A percentile compares a stretch with the other conserved stretches of the same genome.
Evolutionary conservation across 2,888 invertebrate genomes (phyloP).

Genomic region (Hyppa rectilinea): DNA sequence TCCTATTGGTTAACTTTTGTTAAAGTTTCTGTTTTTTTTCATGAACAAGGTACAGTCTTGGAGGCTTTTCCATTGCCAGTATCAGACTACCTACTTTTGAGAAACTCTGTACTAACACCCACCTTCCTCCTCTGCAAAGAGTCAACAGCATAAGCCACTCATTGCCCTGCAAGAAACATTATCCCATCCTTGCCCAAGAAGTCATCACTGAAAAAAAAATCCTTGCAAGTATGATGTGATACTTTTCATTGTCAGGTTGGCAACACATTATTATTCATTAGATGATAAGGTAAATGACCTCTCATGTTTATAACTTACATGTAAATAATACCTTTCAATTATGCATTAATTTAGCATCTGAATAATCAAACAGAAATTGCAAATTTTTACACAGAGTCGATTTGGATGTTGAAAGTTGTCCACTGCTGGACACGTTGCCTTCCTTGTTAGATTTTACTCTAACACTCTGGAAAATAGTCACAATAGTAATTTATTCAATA

Average conservation of each 20-base stretch:
- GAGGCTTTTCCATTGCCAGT: background rate
- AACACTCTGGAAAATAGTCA: background rate
- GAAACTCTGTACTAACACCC: too few species aligned
- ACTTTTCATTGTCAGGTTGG: background rate
- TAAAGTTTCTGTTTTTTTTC: background rate
- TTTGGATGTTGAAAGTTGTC: background rate
- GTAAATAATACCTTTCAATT: constrained; percentile 20
- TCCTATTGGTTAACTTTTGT: too few species aligned
- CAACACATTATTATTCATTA: constrained; percentile 39
- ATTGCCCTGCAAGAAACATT: too few species aligned
- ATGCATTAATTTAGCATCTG: background rate
- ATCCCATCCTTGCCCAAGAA: background rate
- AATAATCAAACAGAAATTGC: background rate
- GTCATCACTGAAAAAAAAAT: background rate
- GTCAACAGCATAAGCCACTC: too few species aligned
- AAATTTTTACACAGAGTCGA: too few species aligned
- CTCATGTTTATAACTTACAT: constrained; percentile 23
- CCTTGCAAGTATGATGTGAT: background rate
- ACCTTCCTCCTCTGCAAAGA: background rate
- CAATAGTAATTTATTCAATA: background rate
- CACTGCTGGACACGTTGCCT: background rate
- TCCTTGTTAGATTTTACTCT: background rate
- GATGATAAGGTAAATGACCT: constrained; percentile 46
- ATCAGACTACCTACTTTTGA: background rate
- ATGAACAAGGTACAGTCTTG: background rate